A percentile compares a stretch with the other conserved stretches of the same genome.
Conservation (phyloP, 2,797 vertebrate species). For the Sebastes nivosus region DNA sequence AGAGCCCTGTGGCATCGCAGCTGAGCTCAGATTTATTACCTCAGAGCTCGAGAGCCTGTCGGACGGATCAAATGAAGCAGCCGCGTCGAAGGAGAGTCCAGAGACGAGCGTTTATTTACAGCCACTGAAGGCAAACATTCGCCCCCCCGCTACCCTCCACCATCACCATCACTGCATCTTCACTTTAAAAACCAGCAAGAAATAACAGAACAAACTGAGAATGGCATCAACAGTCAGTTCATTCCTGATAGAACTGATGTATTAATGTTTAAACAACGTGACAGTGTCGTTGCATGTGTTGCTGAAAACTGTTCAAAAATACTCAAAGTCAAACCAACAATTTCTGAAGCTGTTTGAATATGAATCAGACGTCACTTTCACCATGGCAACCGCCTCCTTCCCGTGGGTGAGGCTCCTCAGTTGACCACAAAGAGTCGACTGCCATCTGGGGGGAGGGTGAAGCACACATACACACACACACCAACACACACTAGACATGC, state of each 20-base stretch:
- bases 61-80: neutral
- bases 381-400: constrained; percentile 57
- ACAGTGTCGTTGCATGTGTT: neutral
- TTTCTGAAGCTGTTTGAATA: neutral
- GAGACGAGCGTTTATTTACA: neutral
- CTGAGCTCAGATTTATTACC: constrained; percentile 42
- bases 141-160: no score
- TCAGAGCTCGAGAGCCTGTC: constrained; percentile 5
- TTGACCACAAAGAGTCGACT: constrained; percentile 30
- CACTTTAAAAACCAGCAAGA: neutral
- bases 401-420: constrained; percentile 12
- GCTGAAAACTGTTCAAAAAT: neutral
- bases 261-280: neutral
- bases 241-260: no score
- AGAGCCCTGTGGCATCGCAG: constrained; percentile 20
- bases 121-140: neutral
- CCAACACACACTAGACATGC: neutral
- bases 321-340: neutral
- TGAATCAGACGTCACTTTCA: constrained; percentile 13
- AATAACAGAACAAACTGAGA: neutral
- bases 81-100: neutral
- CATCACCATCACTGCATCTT: neutral
- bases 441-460: constrained; percentile 35
- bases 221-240: no score
- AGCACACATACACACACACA: neutral